Base-by-base conservation (phyloP, 2,888 invertebrate genomes). In the Zaprionus bogoriensis region DNA sequence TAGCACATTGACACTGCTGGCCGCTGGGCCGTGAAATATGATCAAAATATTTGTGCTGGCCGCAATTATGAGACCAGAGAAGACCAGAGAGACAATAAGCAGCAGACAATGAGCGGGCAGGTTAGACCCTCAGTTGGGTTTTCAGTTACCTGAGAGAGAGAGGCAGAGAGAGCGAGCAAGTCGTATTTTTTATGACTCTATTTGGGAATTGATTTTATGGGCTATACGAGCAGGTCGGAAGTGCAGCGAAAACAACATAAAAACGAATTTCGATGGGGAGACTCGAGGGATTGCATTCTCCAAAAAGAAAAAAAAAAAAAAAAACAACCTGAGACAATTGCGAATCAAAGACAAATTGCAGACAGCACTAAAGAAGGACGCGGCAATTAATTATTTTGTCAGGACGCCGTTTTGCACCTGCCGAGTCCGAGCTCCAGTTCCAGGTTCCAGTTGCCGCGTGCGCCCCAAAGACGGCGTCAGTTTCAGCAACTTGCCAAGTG, bases 1-100 rank as follows among this genome's bases (percentile, higher is more conserved):
- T 32, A n/a, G 42, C 42, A 14, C 41, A n/a, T 4, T 17, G 9
- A 6, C 10, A 5, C 25, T 3, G 6, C 7, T 10, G 19, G 65
- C 63, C 67, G 73, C 47, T 79, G 71, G 74, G 61, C 77, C 82
- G 77, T 84, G 86, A 86, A 84, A 86, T 86, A 84, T 86, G 81
- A 86, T 81, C 84, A 86, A 81, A 86, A 86, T 77, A 79, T 79
- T 79, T 77, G 63, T 81, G 72, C 58, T 64, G 62, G 71, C 70
- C 80, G 62, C 73, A 80, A 77, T 83, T 80, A 77, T 83, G 64
- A 75, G 46, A 48, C 38, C 39, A 55, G 48, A 55, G 41, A 55
- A 48, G 25, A 41, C 45, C 41, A 48, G 44, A 53, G 12, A 39
- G 27, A 45, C 14, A 65, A 27, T 23, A 30, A 59, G 30, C 32